Base-by-base conservation (phyloP, 2,797 vertebrate genomes). In the Hypotaenidia philippensis region DNA sequence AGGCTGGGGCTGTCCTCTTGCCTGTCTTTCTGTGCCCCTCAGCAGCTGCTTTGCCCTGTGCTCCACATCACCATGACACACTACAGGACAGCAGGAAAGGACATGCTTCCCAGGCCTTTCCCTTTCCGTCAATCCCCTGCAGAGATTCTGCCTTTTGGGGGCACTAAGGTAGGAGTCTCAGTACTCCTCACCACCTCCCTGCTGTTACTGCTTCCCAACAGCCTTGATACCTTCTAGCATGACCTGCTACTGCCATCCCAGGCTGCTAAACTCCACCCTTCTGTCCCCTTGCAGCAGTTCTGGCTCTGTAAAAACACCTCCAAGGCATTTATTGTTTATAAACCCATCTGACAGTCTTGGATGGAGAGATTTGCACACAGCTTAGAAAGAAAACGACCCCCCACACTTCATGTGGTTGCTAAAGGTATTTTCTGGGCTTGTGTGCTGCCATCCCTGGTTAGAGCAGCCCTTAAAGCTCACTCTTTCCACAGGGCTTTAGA, bases 401-500 rank as follows among this genome's bases (percentile, higher is more conserved):
- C 7, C 6, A 6, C 10, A 11, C 19, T 25, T 18, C 16, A 16
- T 44, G 17, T 61, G 40, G 22, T 44, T 75, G 41, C 65, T 89
- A 57, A 76, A 79, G 81, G 81, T 22, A 22, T 70, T 85, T 93
- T 83, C 41, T 93, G n/a, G 44, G 53, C 14, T 22, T 40, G 5
- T 1, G 2, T 59, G 77, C 66, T 86, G 60, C 63, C 36, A 25
- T 63, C 23, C 44, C 47, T 72, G n/a, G 22, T 47, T 47, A 52
- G 66, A 89, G 66, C 64, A 78, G 87, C 63, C 80, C 79, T 74
- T 78, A 59, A 82, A 95, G 49, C 76, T 56, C 71, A 34, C 20
- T 74, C 14, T 77, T 95, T 86, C 76, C 91, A 74, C 23, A 21
- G 77, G 85, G 57, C 47, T 93, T 95, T 95, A 53, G 56, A 72